A percentile compares a stretch with the other conserved stretches of the same genome.
phyloP scores from a whole-genome alignment of 1,140 invertebrate species.

The Ceratina japonica region DNA sequence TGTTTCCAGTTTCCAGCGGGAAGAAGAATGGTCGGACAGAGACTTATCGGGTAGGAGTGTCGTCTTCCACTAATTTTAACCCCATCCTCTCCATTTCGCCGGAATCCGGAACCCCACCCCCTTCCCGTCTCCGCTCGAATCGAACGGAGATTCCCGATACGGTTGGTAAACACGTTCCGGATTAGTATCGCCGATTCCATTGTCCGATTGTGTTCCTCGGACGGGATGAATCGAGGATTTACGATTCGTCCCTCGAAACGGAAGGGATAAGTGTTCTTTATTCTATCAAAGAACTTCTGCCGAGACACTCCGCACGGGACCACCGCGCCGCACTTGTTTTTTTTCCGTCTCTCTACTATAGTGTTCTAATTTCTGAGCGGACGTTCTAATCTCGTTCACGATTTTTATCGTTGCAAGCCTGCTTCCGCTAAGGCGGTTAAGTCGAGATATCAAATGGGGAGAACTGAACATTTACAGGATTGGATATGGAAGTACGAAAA shows the following conservation, averaged over 20 bases:
- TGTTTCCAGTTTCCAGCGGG: neutral
- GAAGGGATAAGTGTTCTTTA: conserved; percentile 33
- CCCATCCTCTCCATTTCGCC: neutral
- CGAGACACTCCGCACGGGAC: conserved; percentile 15
- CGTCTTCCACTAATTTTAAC: conserved; percentile 46
- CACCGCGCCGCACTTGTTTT: neutral
- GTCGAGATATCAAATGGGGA: no score
- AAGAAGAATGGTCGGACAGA: conserved; percentile 38
- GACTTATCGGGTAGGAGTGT: conserved; percentile 51
- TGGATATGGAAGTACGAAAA: no score
- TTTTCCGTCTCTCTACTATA: neutral
- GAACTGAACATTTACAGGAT: no score
- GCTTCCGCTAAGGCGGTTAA: no score
- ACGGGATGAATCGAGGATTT: conserved; percentile 40
- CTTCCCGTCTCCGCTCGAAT: conserved; percentile 21
- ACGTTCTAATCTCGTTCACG: neutral
- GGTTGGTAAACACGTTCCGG: conserved; percentile 38
- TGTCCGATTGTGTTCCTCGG: conserved; percentile 31
- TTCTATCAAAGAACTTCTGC: conserved; percentile 40
- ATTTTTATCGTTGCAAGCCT: neutral
- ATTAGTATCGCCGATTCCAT: conserved; percentile 48
- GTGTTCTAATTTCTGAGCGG: neutral
- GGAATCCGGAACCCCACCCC: conserved; percentile 1
- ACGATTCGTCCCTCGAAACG: conserved; percentile 26
- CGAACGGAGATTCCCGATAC: conserved; percentile 44